A percentile compares a stretch with the other conserved stretches of the same genome.
phyloP scores from a whole-genome alignment of 2,888 invertebrate genomes.

The Sinohyriopsis cumingii region DNA sequence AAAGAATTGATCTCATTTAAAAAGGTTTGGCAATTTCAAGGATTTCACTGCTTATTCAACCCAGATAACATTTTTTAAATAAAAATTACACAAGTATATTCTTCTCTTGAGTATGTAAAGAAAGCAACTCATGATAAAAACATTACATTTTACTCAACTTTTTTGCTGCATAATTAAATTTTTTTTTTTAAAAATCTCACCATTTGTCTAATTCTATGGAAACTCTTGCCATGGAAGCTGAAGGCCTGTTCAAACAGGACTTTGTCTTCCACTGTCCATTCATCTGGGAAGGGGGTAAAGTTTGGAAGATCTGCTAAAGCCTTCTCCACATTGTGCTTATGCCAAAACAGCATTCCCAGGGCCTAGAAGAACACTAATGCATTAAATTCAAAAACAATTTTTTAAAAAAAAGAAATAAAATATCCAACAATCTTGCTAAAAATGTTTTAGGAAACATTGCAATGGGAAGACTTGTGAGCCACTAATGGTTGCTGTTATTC shows the following conservation, averaged over 20 bases:
- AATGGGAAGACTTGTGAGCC: too few species aligned
- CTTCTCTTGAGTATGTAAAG: too few species aligned
- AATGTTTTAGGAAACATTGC: background rate
- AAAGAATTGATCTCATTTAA: too few species aligned
- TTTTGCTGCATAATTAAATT: background rate
- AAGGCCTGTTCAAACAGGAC: constrained; percentile 98
- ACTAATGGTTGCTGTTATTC: too few species aligned
- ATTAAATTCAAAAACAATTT: background rate
- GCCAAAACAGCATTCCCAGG: constrained; percentile 97
- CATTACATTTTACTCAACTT: too few species aligned
- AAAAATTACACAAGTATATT: too few species aligned
- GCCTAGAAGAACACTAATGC: constrained; percentile 74
- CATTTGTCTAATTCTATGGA: constrained; percentile 97
- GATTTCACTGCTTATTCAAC: too few species aligned
- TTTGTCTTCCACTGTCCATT: constrained; percentile 98
- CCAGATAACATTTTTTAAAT: too few species aligned
- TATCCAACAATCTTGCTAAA: background rate
- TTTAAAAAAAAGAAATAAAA: too few species aligned
- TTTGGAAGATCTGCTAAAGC: constrained; percentile 95
- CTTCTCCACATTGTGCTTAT: constrained; percentile 94
- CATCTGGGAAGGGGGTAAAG: constrained; percentile 97
- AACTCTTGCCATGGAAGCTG: constrained; percentile 98
- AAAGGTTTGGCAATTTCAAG: too few species aligned
- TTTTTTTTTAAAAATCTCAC: constrained; percentile 75
- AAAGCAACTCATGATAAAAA: too few species aligned